Evolutionary conservation across 1,140 invertebrate species (phyloP), one percentile per base, ranked within the genome.

Genomic region (Platyscapa corneri): DNA sequence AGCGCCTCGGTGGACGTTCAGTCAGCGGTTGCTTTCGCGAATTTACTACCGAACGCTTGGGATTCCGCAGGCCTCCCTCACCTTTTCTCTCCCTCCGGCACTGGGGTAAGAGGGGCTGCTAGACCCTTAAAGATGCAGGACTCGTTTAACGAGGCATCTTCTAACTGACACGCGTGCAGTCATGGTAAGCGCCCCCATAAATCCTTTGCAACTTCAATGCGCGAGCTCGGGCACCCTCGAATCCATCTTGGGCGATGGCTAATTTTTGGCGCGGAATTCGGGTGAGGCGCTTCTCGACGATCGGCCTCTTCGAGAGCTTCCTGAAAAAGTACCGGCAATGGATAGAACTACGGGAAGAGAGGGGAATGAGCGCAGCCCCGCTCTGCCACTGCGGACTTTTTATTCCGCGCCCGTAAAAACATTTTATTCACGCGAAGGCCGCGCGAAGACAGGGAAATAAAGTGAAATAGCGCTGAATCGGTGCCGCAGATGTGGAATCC

Each of bases 121-220:
- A 46, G 12, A 84, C 77, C 79, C 82, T 88, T 87, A 88, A 88
- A 88, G 86, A 87, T 87, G 86, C 82, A 87, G 81, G 76, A 32
- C 64, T 83, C 83, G 86, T 86, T 87, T 87, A 87, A 82, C 86
- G 70, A 81, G 84, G 67, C 27, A 32, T 67, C 77, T 87, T 89
- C 81, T 81, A 84, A 76, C 64, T 6, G 32, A 30, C 42, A 27
- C 65, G 32, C 80, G 32, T 53, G 49, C 16, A 53, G 49, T 16
- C 7, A 16, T 16, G 27, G 27, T 39, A 32, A 56, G 30, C 30
- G 70, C 18, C 12, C 7, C 46, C 80, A 56, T 82, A 53, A 82
- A 82, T 72, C 65, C 42, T 34, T 20, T 42, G 78, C 78, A 42
- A 79, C 56, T 42, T 78, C 77, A 65, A 78, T 78, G 76, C 6